phyloP scores from a whole-genome alignment of 2,888 invertebrate species.

The Neoascia interrupta region DNA sequence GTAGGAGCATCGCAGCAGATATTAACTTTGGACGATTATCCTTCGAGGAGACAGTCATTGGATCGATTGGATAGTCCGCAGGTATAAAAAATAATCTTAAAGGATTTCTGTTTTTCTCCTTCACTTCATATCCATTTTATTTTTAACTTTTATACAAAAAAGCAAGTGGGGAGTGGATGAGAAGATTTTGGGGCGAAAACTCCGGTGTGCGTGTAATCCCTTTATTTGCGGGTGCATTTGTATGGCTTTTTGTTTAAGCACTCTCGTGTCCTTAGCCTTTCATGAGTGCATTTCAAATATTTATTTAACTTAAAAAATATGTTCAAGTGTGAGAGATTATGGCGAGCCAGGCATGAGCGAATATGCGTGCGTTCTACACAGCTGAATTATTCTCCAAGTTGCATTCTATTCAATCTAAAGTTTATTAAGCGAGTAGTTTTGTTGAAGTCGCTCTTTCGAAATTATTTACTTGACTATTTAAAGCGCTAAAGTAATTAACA shows the following conservation, averaged over 20 bases:
- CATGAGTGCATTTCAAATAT: conserved; percentile 55
- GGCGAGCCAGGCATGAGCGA: too few species aligned
- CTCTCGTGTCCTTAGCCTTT: background rate
- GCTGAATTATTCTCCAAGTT: too few species aligned
- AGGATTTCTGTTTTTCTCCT: background rate
- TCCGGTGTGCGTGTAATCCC: too few species aligned
- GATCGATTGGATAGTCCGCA: conserved; percentile 82
- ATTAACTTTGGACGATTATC: conserved; percentile 80
- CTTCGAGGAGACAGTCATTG: conserved; percentile 83
- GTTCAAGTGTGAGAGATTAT: conserved; percentile 35
- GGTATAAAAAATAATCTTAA: conserved; percentile 72
- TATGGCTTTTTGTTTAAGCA: background rate
- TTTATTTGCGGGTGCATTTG: too few species aligned
- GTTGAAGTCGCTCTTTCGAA: too few species aligned
- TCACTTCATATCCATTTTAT: conserved; percentile 3
- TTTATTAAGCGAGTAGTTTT: too few species aligned
- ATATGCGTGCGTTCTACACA: too few species aligned
- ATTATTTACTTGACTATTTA: too few species aligned
- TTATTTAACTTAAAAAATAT: conserved; percentile 37
- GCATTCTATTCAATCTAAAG: too few species aligned
- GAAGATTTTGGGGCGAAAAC: too few species aligned
- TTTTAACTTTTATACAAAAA: background rate
- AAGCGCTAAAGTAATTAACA: too few species aligned
- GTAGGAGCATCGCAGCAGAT: conserved; percentile 79
- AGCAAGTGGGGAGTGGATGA: conserved; percentile 52